A percentile compares a stretch with the other conserved stretches of the same genome.
Evolutionary conservation across 2,797 vertebrate species (phyloP).

Genomic region (Enteromius anoplus): DNA sequence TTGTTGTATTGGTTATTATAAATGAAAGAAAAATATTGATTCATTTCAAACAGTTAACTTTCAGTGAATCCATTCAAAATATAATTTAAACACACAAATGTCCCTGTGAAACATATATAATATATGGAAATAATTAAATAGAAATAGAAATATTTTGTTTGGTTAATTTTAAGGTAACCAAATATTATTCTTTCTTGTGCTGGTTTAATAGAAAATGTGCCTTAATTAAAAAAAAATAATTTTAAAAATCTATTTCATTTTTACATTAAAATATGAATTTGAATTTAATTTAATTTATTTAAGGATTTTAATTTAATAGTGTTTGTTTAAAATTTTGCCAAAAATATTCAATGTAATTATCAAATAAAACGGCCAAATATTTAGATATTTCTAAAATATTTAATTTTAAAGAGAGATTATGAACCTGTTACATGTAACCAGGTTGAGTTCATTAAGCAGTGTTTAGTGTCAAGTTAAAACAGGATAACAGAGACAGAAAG

Average conservation of each 20-base stretch:
- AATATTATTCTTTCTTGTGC: not conserved
- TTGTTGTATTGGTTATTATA: not conserved
- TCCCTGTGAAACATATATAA: not conserved
- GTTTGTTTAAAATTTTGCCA: not conserved
- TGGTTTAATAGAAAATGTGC: not conserved
- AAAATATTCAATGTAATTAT: not conserved
- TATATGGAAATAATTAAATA: not conserved
- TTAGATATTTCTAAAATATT: not conserved
- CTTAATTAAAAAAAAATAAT: not conserved
- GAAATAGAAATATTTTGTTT: not conserved
- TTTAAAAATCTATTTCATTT: not conserved
- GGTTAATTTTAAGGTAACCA: not conserved
- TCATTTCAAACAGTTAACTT: not conserved
- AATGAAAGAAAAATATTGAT: not conserved
- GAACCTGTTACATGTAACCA: not conserved
- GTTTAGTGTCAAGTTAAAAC: constrained; percentile 5
- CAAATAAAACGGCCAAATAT: not conserved
- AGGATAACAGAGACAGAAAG: constrained; percentile 4
- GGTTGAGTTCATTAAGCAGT: not conserved
- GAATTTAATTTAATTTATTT: not conserved
- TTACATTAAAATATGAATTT: not conserved
- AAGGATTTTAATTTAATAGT: not conserved
- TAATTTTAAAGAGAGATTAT: not conserved
- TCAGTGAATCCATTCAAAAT: not conserved
- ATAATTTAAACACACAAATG: not conserved